Base-by-base conservation (phyloP, 2,113 vertebrate genomes). In the Hucho hucho region DNA sequence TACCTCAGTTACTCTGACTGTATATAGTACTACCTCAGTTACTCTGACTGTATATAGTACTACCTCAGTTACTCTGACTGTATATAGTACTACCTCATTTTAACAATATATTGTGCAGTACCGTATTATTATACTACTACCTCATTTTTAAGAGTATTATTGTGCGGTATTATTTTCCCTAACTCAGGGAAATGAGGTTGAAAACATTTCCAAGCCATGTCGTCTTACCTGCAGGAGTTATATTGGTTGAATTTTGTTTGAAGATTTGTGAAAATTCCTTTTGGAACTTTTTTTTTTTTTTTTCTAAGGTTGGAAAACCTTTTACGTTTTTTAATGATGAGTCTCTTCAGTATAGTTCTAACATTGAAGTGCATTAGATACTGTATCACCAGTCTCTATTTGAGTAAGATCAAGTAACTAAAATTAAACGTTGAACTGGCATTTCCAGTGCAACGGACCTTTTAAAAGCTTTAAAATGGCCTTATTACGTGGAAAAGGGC, bases 1-100 rank as follows among this genome's bases (percentile, higher is more conserved):
- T n/a, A n/a, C n/a, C n/a, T n/a, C n/a, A n/a, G n/a, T n/a, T n/a
- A n/a, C n/a, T n/a, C n/a, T n/a, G n/a, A n/a, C n/a, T n/a, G n/a
- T n/a, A 92, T 91, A 90, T 78, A 92, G 93, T 93, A 94, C 96
- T 98, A 98, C 96, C 96, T 98, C 96, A 94, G 89, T 93, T 90
- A 92, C 85, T 93, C 89, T 86, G 84, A 89, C 90, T 94, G 92
- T 92, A 92, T 91, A 90, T 79, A 92, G 93, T 93, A 94, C 95
- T 96, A 96, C 95, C 95, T 98, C 95, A 80, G n/a, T n/a, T 90
- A 92, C 85, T 93, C 89, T 86, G 84, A 89, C 90, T 94, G 92
- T 92, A 92, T 91, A 90, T 78, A 92, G 93, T 93, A 94, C 95
- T 96, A 96, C 95, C 95, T 98, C 95, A 80, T 93, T 93, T 92